phyloP scores from a whole-genome alignment of 2,888 invertebrate species.

The Lamellibrachia satsuma region DNA sequence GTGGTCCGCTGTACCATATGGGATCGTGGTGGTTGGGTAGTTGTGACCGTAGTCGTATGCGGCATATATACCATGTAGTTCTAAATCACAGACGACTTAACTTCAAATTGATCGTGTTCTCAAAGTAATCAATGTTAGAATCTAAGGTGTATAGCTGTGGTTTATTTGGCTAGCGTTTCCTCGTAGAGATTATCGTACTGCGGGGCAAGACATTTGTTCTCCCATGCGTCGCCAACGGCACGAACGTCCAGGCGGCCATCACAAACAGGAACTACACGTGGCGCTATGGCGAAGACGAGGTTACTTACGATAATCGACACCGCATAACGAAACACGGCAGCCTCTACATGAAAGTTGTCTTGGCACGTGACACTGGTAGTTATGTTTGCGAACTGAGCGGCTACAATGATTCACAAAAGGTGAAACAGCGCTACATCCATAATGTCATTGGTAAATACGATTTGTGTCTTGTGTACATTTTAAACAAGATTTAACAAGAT shows the following conservation, averaged over 20 bases:
- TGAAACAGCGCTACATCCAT: background rate
- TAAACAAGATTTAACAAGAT: background rate
- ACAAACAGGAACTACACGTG: background rate
- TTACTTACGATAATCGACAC: background rate
- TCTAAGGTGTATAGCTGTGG: background rate
- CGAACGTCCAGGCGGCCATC: background rate
- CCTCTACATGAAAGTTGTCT: background rate
- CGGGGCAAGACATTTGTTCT: background rate
- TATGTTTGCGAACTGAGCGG: background rate
- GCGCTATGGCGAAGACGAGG: background rate
- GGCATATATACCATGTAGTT: too few species aligned
- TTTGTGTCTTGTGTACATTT: background rate
- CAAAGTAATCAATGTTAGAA: background rate
- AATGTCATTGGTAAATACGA: constrained; percentile 6
- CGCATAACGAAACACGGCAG: background rate
- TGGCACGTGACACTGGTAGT: background rate
- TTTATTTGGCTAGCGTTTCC: background rate
- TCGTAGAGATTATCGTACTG: background rate
- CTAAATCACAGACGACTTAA: too few species aligned
- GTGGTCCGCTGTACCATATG: too few species aligned
- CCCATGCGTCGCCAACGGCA: background rate
- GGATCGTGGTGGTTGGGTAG: too few species aligned
- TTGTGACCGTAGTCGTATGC: too few species aligned
- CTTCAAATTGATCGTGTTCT: too few species aligned
- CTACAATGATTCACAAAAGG: background rate